phyloP scores from a whole-genome alignment of 1,140 invertebrate genomes.

The Tribolium castaneum region DNA sequence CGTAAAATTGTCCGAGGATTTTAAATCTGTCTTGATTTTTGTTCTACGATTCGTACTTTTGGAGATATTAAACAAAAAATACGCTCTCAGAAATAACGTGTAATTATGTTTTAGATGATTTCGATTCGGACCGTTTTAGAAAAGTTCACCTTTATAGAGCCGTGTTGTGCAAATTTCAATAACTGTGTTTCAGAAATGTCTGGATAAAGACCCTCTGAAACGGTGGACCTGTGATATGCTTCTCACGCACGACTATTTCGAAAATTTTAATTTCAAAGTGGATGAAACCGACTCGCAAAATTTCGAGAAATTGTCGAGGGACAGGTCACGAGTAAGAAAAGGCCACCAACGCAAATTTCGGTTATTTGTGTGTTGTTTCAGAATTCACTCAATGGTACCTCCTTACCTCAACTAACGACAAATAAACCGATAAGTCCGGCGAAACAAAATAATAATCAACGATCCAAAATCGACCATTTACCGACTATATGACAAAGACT shows the following conservation, averaged over 20 bases:
- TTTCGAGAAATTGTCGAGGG: constrained; percentile 74
- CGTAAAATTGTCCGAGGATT: too few species aligned
- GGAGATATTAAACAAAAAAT: too few species aligned
- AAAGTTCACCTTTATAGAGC: too few species aligned
- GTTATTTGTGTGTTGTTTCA: constrained; percentile 59
- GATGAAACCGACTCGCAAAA: constrained; percentile 78
- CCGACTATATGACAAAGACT: constrained; percentile 75
- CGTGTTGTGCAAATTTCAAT: too few species aligned
- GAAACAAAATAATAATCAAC: constrained; percentile 65
- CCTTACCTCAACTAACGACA: constrained; percentile 71
- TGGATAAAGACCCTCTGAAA: constrained; percentile 93
- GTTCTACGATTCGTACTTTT: too few species aligned
- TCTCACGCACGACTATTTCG: constrained; percentile 89
- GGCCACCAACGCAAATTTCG: constrained; percentile 17
- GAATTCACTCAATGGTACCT: constrained; percentile 70
- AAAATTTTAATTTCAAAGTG: constrained; percentile 81
- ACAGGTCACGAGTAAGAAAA: constrained; percentile 70
- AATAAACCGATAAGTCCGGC: constrained; percentile 65
- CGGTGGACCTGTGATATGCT: constrained; percentile 93
- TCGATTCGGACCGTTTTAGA: too few species aligned
- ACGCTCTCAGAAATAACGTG: too few species aligned
- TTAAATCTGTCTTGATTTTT: too few species aligned
- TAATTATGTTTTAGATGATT: too few species aligned
- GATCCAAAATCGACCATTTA: constrained; percentile 74
- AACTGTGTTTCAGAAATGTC: constrained; percentile 78